Percentiles rank a stretch among this genome's conserved stretches.
These are phyloP conservation scores for Actinia equina DNA, from an alignment of 64 coral and sea anemone genomes.

Conservation along the genomic window DNA sequence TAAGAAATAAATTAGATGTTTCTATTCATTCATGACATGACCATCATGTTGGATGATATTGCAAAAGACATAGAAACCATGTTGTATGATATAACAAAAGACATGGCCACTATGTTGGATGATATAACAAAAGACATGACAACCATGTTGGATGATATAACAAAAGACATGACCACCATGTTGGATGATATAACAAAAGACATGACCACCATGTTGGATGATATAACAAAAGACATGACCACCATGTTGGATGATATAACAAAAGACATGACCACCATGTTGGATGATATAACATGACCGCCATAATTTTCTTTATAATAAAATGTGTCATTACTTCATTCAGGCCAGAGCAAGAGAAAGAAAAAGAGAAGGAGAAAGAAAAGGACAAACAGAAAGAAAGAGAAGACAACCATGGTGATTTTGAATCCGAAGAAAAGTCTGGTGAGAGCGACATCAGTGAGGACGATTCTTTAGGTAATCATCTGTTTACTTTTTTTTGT, in stretches of 20 bases:
- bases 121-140: too few species aligned
- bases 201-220: too few species aligned
- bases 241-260: too few species aligned
- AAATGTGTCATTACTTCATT: background rate
- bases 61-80: background rate
- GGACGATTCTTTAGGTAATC: constrained; percentile 42
- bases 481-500: background rate
- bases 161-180: too few species aligned
- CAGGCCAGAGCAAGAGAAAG: constrained; percentile 37
- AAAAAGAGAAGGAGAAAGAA: constrained; percentile 34
- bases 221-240: too few species aligned
- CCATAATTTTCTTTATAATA: too few species aligned
- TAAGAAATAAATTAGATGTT: background rate
- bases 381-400: constrained; percentile 44
- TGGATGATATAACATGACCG: too few species aligned
- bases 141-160: too few species aligned
- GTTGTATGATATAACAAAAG: background rate
- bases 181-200: too few species aligned
- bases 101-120: too few species aligned
- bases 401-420: constrained; percentile 32
- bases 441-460: constrained; percentile 58
- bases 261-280: too few species aligned
- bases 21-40: background rate
- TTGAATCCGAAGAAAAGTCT: constrained; percentile 66
- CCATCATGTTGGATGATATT: background rate